These are phyloP conservation scores for Maniola hyperantus DNA, from an alignment of 2,888 invertebrate genomes.

Conservation along the genomic window DNA sequence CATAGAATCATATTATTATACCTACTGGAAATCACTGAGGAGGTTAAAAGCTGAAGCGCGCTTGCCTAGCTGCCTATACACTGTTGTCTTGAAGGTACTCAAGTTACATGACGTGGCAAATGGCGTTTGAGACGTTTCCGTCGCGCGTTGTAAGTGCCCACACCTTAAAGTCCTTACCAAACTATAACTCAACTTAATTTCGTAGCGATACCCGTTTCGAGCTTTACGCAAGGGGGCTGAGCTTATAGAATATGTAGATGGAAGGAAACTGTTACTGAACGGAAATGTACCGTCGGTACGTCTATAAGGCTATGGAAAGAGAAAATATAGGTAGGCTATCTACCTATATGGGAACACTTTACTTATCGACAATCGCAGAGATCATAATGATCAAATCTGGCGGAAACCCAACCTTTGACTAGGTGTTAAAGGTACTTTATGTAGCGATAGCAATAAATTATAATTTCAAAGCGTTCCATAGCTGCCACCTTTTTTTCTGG, in stretches of 20 bases:
- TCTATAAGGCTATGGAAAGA: slow-evolving; percentile 50
- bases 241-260: slow-evolving; percentile 43
- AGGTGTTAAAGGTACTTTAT: too few relatives aligned
- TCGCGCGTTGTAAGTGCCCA: background rate
- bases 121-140: background rate
- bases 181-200: slow-evolving; percentile 72
- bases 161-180: slow-evolving; percentile 47
- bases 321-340: slow-evolving; percentile 7
- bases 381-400: too few relatives aligned
- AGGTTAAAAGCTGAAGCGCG: too few relatives aligned
- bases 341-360: background rate
- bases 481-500: too few relatives aligned
- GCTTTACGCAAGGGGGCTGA: slow-evolving; percentile 56
- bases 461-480: too few relatives aligned
- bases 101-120: background rate
- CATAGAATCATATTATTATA: too few relatives aligned
- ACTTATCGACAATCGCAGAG: background rate
- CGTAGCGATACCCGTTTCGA: slow-evolving; percentile 52
- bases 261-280: slow-evolving; percentile 74
- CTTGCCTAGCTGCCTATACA: too few relatives aligned
- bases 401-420: too few relatives aligned
- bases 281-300: slow-evolving; percentile 66
- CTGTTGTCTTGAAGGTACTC: background rate
- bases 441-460: too few relatives aligned
- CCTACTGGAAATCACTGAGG: too few relatives aligned